A percentile compares a stretch with the other conserved stretches of the same genome.
Evolutionary conservation across 2,888 invertebrate species (phyloP).

Genomic region (Stictocephala bisonia): DNA sequence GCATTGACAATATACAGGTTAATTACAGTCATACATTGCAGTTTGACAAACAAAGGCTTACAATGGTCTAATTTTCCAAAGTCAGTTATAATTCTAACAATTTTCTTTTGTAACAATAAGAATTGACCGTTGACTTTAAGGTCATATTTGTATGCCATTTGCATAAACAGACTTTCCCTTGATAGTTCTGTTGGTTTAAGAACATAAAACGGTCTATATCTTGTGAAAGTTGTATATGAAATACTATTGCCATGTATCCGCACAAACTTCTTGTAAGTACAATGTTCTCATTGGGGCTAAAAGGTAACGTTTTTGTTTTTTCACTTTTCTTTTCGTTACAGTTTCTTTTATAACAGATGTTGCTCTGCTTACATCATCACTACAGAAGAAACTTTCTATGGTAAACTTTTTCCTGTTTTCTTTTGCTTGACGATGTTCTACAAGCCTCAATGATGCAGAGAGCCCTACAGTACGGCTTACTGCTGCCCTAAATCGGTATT

Average conservation of each 20-base stretch:
- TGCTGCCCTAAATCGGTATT: background rate
- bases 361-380: conserved; percentile 6
- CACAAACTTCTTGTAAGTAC: conserved; percentile 17
- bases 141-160: conserved; percentile 8
- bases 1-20: no score
- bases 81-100: no score
- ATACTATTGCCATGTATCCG: background rate
- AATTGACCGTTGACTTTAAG: background rate
- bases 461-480: background rate
- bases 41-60: no score
- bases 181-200: background rate
- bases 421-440: background rate
- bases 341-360: conserved; percentile 35
- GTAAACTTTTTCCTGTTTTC: background rate
- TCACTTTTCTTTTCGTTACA: background rate
- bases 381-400: conserved; percentile 4
- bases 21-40: no score
- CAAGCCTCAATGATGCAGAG: background rate
- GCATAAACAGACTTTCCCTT: conserved; percentile 19
- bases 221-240: background rate
- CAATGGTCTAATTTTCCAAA: no score
- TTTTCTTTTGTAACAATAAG: no score
- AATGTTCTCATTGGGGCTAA: conserved; percentile 2
- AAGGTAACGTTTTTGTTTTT: conserved; percentile 30
- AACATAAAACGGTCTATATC: conserved; percentile 17